Conservation (phyloP, 1,140 invertebrate species). For the Atta texana region DNA sequence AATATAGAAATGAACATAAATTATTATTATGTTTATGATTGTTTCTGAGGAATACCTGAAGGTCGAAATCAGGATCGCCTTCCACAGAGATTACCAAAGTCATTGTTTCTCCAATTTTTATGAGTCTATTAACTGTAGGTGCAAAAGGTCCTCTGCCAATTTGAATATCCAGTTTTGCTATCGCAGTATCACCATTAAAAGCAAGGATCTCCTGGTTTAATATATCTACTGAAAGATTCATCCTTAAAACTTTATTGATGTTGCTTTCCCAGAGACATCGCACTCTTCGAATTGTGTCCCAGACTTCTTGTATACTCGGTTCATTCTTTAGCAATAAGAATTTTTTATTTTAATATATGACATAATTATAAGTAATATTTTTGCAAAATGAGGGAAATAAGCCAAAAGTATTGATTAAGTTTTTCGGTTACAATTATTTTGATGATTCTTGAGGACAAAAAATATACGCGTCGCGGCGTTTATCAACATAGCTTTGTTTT, state of each 20-base stretch:
- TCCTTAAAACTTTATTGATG: slow-evolving; percentile 91
- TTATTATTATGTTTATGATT: neutral
- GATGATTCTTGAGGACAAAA: no score
- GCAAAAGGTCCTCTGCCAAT: slow-evolving; percentile 92
- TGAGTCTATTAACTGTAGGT: slow-evolving; percentile 90
- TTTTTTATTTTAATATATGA: slow-evolving; percentile 2
- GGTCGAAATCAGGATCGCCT: slow-evolving; percentile 92
- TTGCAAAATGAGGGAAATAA: neutral
- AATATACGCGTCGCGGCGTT: no score
- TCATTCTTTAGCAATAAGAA: slow-evolving; percentile 88
- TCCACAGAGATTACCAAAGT: slow-evolving; percentile 94
- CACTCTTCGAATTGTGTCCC: slow-evolving; percentile 92
- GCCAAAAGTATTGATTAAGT: no score
- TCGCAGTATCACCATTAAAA: slow-evolving; percentile 93
- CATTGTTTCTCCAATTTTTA: slow-evolving; percentile 94
- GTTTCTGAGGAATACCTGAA: slow-evolving; percentile 85
- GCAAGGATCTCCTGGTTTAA: slow-evolving; percentile 93
- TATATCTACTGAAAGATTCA: slow-evolving; percentile 92
- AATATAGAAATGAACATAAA: neutral
- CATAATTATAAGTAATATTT: neutral
- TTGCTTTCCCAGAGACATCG: slow-evolving; percentile 94
- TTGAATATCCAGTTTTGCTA: slow-evolving; percentile 93
- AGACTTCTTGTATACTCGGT: slow-evolving; percentile 92
- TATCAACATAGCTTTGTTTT: no score
- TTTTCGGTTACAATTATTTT: no score